phyloP scores from a whole-genome alignment of 2,888 invertebrate genomes.

The Syrista parreyssii region DNA sequence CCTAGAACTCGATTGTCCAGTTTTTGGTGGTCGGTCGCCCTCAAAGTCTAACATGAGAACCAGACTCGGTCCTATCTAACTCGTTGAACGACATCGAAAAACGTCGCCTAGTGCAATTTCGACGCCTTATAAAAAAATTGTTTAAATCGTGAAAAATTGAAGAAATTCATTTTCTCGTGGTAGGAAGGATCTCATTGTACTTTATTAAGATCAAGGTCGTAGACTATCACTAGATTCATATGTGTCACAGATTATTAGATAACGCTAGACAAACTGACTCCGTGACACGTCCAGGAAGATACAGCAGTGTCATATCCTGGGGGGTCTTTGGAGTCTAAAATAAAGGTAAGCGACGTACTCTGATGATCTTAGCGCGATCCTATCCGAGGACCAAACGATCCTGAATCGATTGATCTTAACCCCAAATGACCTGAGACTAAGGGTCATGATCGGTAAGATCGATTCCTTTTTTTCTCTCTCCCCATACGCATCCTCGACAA shows the following conservation, averaged over 20 bases:
- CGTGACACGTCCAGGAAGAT: background rate
- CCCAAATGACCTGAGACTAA: constrained; percentile 10
- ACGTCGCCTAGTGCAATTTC: background rate
- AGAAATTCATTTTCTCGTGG: background rate
- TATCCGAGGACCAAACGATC: constrained; percentile 15
- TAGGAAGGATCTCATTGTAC: background rate
- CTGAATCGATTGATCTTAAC: constrained; percentile 18
- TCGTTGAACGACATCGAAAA: background rate
- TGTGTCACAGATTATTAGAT: background rate
- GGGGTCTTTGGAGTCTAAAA: background rate
- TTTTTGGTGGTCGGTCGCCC: constrained; percentile 4
- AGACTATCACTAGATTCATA: background rate
- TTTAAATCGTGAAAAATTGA: background rate
- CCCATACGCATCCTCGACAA: background rate
- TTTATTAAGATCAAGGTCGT: background rate
- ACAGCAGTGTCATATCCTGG: background rate
- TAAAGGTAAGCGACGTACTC: background rate
- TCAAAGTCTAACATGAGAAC: background rate
- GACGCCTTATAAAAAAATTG: background rate
- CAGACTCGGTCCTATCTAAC: background rate
- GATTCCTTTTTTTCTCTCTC: background rate
- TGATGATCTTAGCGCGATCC: constrained; percentile 4
- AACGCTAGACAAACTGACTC: background rate
- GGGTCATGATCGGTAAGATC: constrained; percentile 5
- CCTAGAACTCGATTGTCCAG: constrained; percentile 1